Evolutionary conservation across 2,888 invertebrate genomes (phyloP).

Genomic region (Drosophila emarginata): DNA sequence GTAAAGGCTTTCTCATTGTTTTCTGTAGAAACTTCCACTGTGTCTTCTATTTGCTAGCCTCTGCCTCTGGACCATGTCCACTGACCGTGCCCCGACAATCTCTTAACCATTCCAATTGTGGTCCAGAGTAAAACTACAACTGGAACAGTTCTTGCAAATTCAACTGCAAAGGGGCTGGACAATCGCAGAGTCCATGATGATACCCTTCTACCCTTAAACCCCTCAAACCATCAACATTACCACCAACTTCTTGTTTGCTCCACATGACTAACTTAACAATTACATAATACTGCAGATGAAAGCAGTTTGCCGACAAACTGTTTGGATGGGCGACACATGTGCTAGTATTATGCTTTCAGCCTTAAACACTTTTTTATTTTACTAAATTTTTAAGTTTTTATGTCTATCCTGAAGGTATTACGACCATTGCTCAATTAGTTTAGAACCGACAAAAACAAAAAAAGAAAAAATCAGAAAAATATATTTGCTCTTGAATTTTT

Average conservation of each 20-base stretch:
- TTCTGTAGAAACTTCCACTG: background rate
- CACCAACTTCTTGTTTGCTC: constrained; percentile 6
- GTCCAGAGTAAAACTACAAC: constrained; percentile 25
- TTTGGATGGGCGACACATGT: background rate
- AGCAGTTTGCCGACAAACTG: background rate
- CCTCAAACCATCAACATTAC: background rate
- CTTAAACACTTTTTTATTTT: background rate
- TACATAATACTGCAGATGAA: constrained; percentile 12
- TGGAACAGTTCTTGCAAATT: constrained; percentile 29
- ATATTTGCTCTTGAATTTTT: no score
- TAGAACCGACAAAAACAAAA: no score
- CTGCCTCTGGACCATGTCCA: constrained; percentile 34
- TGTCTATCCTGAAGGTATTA: no score
- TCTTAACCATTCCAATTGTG: constrained; percentile 10
- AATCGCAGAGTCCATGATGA: background rate
- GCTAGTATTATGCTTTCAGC: background rate
- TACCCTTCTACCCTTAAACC: background rate
- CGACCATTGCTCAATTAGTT: no score
- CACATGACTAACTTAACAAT: constrained; percentile 16
- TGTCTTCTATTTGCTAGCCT: constrained; percentile 4
- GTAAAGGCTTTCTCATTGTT: constrained; percentile 1
- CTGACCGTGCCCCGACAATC: constrained; percentile 22
- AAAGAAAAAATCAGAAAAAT: no score
- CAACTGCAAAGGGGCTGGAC: constrained; percentile 14
- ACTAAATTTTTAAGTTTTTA: no score